Percentiles rank a stretch among this genome's conserved stretches.
Evolutionary conservation across 2,888 invertebrate genomes (phyloP).

Genomic region (Venustoraphidia nigricollis): DNA sequence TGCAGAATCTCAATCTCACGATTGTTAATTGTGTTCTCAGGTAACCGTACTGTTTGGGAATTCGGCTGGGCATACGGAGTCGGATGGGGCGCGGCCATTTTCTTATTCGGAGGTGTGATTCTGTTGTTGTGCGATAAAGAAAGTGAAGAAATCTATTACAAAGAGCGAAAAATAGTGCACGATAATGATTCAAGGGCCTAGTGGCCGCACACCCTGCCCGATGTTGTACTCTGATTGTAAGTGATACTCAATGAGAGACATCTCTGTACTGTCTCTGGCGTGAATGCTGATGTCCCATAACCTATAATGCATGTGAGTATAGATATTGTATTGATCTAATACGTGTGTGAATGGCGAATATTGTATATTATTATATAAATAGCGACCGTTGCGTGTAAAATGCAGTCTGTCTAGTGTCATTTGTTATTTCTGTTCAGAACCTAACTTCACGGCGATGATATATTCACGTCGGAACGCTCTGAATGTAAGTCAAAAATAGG

Average conservation of each 20-base stretch:
- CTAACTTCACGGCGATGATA: too few relatives aligned
- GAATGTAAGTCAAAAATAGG: too few relatives aligned
- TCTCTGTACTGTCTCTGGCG: too few relatives aligned
- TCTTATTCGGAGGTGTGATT: slow-evolving; percentile 86
- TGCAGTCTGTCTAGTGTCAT: too few relatives aligned
- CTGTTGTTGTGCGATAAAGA: slow-evolving; percentile 93
- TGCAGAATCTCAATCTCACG: background rate
- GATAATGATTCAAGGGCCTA: slow-evolving; percentile 41
- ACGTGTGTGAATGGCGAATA: too few relatives aligned
- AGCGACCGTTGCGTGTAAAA: too few relatives aligned
- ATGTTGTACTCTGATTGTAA: slow-evolving; percentile 44
- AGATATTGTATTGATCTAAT: too few relatives aligned
- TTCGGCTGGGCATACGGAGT: slow-evolving; percentile 98
- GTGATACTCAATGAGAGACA: slow-evolving; percentile 19
- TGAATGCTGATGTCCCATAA: too few relatives aligned
- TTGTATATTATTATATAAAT: too few relatives aligned
- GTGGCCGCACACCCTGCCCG: slow-evolving; percentile 55
- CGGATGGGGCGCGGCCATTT: slow-evolving; percentile 94
- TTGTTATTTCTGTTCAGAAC: too few relatives aligned
- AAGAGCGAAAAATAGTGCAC: slow-evolving; percentile 82
- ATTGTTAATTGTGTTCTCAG: slow-evolving; percentile 28
- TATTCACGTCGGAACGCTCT: too few relatives aligned
- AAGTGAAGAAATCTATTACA: slow-evolving; percentile 94
- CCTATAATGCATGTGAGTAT: too few relatives aligned
- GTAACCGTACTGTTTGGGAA: slow-evolving; percentile 85